Base-by-base conservation (phyloP, 2,888 invertebrate genomes). In the Caenorhabditis sinica region DNA sequence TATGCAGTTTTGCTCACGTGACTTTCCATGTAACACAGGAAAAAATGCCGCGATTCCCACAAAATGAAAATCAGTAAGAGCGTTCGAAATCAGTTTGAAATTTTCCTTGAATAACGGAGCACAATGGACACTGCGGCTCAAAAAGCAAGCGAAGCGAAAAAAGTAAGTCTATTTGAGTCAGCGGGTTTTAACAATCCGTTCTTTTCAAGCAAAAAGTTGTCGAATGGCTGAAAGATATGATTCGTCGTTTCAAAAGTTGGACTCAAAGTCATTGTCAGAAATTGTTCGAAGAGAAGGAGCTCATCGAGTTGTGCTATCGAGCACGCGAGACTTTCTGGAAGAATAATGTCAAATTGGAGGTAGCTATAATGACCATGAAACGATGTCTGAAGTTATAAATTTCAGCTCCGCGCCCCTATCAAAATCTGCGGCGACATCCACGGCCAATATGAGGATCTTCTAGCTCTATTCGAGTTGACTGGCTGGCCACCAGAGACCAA, bases 391-490 rank as follows among this genome's bases (percentile, higher is more conserved):
- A n/a, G n/a, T n/a, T n/a, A n/a, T n/a, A n/a, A n/a, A n/a, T n/a
- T n/a, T n/a, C n/a, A n/a, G 85, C 97, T 99, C 66, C 96, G 96
- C 89, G 96, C 97, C 85, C 98, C 98, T 88, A 97, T 98, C 89
- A 98, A 98, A 69, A 97, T 99, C 81, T 98, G 98, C 94, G 98
- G 98, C 33, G 98, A 99, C 94, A 98, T 99, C 93, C 98, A 99
- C 94, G 98, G 98, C 82, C 98, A 97, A 95, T 97, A 97, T 68
- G 86, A 88, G 61, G 90, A 90, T 69, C 69, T 90, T 63, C 58
- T 90, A 11, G 88, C 88, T 4, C 63, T 90, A 28, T 85, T 90
- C 76, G 82, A 83, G 49, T 73, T 90, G 51, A 89, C 90, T 65
- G 90, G 90, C n/a, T 86, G 75, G 76, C 85, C 86, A 3, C 80